Base-by-base conservation (phyloP, 2,113 vertebrate species). In the Sialia sialis region DNA sequence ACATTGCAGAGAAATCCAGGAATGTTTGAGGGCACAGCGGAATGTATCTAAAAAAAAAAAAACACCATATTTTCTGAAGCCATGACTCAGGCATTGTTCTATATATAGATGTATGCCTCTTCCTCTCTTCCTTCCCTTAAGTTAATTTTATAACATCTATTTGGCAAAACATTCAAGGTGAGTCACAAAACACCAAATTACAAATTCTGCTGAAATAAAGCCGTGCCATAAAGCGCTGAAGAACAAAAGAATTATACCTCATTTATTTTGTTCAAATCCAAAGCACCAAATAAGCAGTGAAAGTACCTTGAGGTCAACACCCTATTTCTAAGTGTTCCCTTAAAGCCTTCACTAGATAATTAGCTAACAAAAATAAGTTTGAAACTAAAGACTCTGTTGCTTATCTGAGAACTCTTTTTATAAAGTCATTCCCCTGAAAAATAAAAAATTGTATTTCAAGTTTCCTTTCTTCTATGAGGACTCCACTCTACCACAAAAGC, bases 101-200 rank as follows among this genome's bases (percentile, higher is more conserved):
- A 67, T 91, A 67, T 54, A 85, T 55, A 91, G 74, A 79, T 79
- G 80, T 67, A 85, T 2, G 2, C 25, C 44, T 86, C 92, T 90
- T 90, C 74, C 84, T 94, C 89, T 68, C 23, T 68, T 87, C 46
- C 79, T 87, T 70, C 52, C 68, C 39, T 76, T 26, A 44, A 73
- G 49, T 76, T 89, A 88, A 91, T 90, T 91, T 95, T 86, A 16
- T 67, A 89, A 77, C 36, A 72, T 83, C 49, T 73, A 20, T 49
- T 63, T 84, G 59, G 76, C 72, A 94, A 88, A 94, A 55, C 39
- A 41, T 64, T 93, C 59, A 91, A 95, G 91, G 75, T 88, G 82
- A 95, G 58, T 90, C 78, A 90, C 43, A 66, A 90, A 84, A 63
- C 30, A 72, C 19, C 3, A 2, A 66, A 55, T 48, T 74, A 88